Base-by-base conservation (phyloP, 2,113 vertebrate species). In the Acrocephalus arundinaceus region DNA sequence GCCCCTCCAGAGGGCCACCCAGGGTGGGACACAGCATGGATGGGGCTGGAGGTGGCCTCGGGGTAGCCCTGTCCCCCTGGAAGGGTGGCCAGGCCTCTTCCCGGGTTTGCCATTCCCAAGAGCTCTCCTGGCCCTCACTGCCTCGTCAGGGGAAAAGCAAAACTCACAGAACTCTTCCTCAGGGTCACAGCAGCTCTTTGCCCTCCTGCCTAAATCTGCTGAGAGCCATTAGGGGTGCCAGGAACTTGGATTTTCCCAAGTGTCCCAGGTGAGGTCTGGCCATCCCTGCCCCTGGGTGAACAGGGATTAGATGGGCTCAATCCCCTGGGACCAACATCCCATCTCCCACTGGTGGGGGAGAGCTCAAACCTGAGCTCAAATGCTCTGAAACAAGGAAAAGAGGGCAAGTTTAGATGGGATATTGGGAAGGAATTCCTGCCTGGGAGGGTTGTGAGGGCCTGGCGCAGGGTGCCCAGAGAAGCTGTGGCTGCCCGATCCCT, bases 41-140 rank as follows among this genome's bases (percentile, higher is more conserved):
- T 3, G 1, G 41, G 55, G 39, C 52, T 61, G 49, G 80, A n/a
- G 37, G 62, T 75, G 80, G 20, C 87, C 71, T 46, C 0, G 2
- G 55, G 30, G 21, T 15, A 11, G 11, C 51, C 58, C 41, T 46
- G 52, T 51, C 35, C 51, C 63, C 51, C 63, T 9, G 33, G 20
- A 18, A 23, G 37, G 62, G 8, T 1, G 14, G 31, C 9, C 13
- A 49, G 58, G 22, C 16, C 41, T 23, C 31, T 94, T 33, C 61
- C 70, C 74, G 37, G 45, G 18, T 41, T 73, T 85, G 23, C 10
- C 35, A 31, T 43, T 70, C 75, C 66, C 3, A 4, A 37, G 63
- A 59, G 28, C 21, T 63, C 14, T 76, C 43, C 68, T 62, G 0
- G 0, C 15, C 48, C 48, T 89, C 0, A 0, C 58, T 48, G 54